These are phyloP conservation scores for Borostomias antarcticus DNA, from an alignment of 2,797 vertebrate species.

Conservation along the genomic window DNA sequence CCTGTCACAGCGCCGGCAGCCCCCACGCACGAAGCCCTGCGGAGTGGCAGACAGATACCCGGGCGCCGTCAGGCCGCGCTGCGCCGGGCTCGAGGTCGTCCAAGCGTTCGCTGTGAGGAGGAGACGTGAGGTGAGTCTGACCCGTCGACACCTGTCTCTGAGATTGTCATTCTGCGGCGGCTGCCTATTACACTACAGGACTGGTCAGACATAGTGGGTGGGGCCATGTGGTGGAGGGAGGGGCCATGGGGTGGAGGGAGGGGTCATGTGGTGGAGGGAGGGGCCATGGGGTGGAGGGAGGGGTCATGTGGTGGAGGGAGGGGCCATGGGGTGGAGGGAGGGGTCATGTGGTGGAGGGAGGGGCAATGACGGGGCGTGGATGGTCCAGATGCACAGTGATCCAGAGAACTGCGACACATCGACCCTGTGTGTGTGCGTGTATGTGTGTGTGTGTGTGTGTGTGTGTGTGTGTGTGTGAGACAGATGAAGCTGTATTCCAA, in stretches of 20 bases:
- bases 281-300: slow-evolving; percentile 12
- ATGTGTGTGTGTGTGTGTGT: too few species aligned
- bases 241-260: slow-evolving; percentile 50
- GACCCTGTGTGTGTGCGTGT: too few species aligned
- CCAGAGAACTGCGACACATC: neutral
- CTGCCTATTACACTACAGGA: slow-evolving; percentile 59
- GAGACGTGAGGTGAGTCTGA: slow-evolving; percentile 51
- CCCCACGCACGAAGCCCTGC: slow-evolving; percentile 21
- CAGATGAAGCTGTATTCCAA: too few species aligned
- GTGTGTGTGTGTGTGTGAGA: too few species aligned
- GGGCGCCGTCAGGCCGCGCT: slow-evolving; percentile 49
- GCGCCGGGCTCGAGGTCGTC: slow-evolving; percentile 49
- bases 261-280: slow-evolving; percentile 25
- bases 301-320: slow-evolving; percentile 31
- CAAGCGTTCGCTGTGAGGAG: slow-evolving; percentile 64
- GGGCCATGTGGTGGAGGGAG: too few species aligned
- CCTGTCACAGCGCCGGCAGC: slow-evolving; percentile 56
- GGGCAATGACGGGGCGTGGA: too few species aligned
- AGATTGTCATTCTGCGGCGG: slow-evolving; percentile 55
- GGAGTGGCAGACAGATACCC: slow-evolving; percentile 65
- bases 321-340: neutral
- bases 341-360: neutral
- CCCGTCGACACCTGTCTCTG: slow-evolving; percentile 69
- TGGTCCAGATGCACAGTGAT: too few species aligned
- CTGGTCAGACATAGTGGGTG: too few species aligned